These are phyloP conservation scores for Echinops telfairi DNA, from an alignment of 2,113 vertebrate genomes.

Conservation along the genomic window DNA sequence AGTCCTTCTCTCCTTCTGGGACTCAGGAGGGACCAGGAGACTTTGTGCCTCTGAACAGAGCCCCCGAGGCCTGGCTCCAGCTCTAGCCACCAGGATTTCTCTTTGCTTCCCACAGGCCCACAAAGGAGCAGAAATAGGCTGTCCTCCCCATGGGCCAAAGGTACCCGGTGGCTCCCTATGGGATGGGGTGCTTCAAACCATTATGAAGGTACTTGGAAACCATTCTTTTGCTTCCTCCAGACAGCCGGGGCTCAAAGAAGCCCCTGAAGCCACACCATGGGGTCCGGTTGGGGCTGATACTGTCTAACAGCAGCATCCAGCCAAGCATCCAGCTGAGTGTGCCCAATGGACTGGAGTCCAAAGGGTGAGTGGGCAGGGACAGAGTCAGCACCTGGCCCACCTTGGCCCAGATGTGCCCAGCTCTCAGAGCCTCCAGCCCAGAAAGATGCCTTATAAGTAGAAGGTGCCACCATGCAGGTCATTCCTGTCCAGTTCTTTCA, in stretches of 20 bases:
- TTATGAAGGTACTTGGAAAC: neutral
- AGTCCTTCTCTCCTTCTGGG: neutral
- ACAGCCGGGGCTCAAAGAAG: neutral
- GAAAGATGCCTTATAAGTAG: neutral
- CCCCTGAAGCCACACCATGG: fast-evolving
- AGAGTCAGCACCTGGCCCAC: neutral
- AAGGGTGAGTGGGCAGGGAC: slow-evolving; percentile 45
- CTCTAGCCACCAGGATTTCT: neutral
- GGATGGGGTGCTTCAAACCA: neutral
- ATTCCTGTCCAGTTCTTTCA: neutral
- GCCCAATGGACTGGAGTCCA: neutral
- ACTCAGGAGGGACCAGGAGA: neutral
- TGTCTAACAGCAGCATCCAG: neutral
- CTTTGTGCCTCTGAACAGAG: neutral
- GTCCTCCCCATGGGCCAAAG: neutral
- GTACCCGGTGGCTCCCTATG: neutral
- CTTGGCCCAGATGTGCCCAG: neutral
- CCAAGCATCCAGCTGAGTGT: neutral
- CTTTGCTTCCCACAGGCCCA: slow-evolving; percentile 45
- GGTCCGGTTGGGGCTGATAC: fast-evolving
- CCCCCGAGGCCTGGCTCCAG: neutral
- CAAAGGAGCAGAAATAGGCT: neutral
- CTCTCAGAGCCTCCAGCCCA: neutral
- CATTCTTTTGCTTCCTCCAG: neutral
- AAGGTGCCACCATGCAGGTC: neutral